A percentile compares a stretch with the other conserved stretches of the same genome.
phyloP scores from a whole-genome alignment of 2,797 vertebrate genomes.

The Potorous gilbertii region DNA sequence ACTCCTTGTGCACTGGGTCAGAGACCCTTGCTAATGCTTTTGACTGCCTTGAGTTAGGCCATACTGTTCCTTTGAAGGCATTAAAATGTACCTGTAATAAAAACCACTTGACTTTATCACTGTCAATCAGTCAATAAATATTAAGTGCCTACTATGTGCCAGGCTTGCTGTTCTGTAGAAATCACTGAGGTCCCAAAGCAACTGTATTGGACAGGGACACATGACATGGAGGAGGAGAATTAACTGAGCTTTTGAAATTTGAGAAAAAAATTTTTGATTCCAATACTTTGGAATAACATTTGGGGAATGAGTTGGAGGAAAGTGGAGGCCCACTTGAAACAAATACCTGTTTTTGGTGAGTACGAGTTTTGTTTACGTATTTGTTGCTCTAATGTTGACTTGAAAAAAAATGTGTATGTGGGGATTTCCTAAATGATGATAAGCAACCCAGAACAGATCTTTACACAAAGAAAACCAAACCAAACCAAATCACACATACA shows the following conservation, averaged over 20 bases:
- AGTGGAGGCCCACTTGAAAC: not conserved
- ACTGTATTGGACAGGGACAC: not conserved
- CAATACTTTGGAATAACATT: not conserved
- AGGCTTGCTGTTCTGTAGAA: not conserved
- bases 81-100: not conserved
- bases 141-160: not conserved
- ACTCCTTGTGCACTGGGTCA: not conserved
- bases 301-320: not conserved
- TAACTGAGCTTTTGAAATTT: not conserved
- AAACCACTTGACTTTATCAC: not conserved
- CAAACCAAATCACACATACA: not conserved
- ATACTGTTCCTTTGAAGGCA: not conserved
- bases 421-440: not conserved
- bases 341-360: not conserved
- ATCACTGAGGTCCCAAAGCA: not conserved
- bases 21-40: not conserved
- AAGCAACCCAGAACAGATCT: not conserved
- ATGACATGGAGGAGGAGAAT: rapidly evolving
- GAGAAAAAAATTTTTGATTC: not conserved
- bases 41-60: not conserved
- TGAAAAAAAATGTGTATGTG: too few relatives aligned
- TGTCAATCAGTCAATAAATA: not conserved
- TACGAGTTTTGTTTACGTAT: not conserved
- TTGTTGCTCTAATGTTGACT: not conserved
- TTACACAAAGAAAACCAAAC: not conserved